Conservation (phyloP, 2,888 invertebrate genomes). For the Drosophila pseudotalamancana region DNA sequence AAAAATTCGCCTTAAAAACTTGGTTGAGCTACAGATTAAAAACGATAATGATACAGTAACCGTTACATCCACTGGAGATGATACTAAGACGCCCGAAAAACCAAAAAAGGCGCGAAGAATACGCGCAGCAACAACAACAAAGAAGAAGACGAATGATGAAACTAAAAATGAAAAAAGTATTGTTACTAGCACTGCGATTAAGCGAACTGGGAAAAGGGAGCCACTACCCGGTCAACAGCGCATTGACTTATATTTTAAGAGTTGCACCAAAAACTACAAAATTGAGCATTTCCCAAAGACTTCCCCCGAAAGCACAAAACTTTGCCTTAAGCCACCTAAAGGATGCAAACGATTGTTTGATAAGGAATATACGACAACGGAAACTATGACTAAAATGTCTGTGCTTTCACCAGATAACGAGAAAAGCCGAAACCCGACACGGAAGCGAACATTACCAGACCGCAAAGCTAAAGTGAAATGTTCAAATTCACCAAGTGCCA, state of each 20-base stretch:
- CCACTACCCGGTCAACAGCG: slow-evolving; percentile 64
- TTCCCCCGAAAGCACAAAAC: neutral
- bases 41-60: neutral
- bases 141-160: slow-evolving; percentile 32
- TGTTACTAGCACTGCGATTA: slow-evolving; percentile 20
- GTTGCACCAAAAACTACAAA: slow-evolving; percentile 60
- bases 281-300: slow-evolving; percentile 17
- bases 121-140: slow-evolving; percentile 51
- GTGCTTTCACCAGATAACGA: neutral
- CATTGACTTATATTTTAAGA: slow-evolving; percentile 76
- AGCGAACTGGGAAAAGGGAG: slow-evolving; percentile 57
- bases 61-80: neutral
- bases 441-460: slow-evolving; percentile 29
- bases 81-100: slow-evolving; percentile 45
- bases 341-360: slow-evolving; percentile 72
- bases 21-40: slow-evolving; percentile 41
- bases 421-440: neutral
- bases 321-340: slow-evolving; percentile 19
- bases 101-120: slow-evolving; percentile 33
- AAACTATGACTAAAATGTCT: neutral
- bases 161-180: neutral
- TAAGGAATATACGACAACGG: slow-evolving; percentile 15
- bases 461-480: slow-evolving; percentile 23
- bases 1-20: slow-evolving; percentile 51
- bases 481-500: slow-evolving; percentile 3